Base-by-base conservation (phyloP, 2,113 vertebrate genomes). In the Dicrurus megarhynchus region DNA sequence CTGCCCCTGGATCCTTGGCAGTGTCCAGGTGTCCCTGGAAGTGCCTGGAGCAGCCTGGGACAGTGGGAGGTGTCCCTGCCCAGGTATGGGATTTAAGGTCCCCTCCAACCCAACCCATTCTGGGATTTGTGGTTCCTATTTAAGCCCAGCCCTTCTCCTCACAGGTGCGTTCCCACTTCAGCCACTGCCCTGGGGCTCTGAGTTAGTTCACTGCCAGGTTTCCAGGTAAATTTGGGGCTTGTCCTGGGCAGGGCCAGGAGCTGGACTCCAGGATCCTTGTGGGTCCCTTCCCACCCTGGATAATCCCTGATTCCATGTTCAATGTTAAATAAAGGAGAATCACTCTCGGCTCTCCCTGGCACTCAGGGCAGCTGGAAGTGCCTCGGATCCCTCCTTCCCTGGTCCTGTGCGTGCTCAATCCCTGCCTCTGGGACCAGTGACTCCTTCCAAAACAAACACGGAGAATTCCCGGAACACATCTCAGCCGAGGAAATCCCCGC, bases 401-500 rank as follows among this genome's bases (percentile, higher is more conserved):
- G 39, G 5, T 22, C 16, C 65, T 0, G 3, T 3, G 4, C 2
- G 1, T 12, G 57, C 78, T 41, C 50, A 10, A 35, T 14, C 41
- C 33, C 60, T 18, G 84, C 50, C 81, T 26, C 9, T 20, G 89
- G 70, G 67, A 73, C 4, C 13, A 79, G 57, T 1, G 9, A 3
- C 47, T 87, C 52, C 70, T 77, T 61, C 47, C 91, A 53, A 61
- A 94, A 70, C 26, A 90, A 94, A 88, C 57, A n/a, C 0, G 15
- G 57, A 32, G 46, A 50, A 44, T 94, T 94, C 93, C 68, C 42
- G 50, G 65, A 94, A 53, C 67, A 61, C 49, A 4, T 63, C 56
- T 13, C 9, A 68, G 73, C 41, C 15, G 24, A 96, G 94, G 95
- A 96, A 97, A 95, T 82, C 91, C 91, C 95, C 92, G 44, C 69